Evolutionary conservation across 2,113 vertebrate species (phyloP).

Genomic region (Ctenomys sociabilis): DNA sequence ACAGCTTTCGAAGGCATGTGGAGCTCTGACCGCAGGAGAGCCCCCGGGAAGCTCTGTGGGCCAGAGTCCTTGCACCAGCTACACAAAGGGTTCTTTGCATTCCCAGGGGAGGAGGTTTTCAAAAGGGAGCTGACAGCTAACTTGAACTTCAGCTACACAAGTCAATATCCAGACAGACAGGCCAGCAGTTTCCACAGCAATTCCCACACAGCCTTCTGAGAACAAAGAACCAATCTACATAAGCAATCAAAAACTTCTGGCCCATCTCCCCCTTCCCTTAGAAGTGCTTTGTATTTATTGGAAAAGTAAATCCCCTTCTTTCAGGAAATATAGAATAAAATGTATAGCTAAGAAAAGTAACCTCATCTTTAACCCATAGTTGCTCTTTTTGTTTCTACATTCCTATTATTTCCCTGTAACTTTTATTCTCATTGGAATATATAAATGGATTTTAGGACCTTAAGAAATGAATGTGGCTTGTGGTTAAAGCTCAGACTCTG

Average conservation of each 20-base stretch:
- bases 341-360: neutral
- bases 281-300: conserved; percentile 26
- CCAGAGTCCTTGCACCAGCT: neutral
- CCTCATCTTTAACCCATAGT: neutral
- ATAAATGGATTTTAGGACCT: neutral
- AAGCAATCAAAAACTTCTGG: conserved; percentile 1
- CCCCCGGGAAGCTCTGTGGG: no score
- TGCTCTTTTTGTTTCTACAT: neutral
- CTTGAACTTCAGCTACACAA: neutral
- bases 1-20: neutral
- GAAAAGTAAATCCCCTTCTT: neutral
- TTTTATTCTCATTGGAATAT: neutral
- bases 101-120: neutral
- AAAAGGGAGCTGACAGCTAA: neutral
- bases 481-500: neutral
- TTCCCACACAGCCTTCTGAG: neutral
- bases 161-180: neutral
- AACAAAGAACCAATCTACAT: neutral
- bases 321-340: neutral
- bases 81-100: neutral
- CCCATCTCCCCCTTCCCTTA: neutral
- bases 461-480: neutral
- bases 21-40: neutral
- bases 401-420: neutral
- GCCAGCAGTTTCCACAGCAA: neutral